phyloP scores from a whole-genome alignment of 2,797 vertebrate genomes.

The Cyclopterus lumpus region DNA sequence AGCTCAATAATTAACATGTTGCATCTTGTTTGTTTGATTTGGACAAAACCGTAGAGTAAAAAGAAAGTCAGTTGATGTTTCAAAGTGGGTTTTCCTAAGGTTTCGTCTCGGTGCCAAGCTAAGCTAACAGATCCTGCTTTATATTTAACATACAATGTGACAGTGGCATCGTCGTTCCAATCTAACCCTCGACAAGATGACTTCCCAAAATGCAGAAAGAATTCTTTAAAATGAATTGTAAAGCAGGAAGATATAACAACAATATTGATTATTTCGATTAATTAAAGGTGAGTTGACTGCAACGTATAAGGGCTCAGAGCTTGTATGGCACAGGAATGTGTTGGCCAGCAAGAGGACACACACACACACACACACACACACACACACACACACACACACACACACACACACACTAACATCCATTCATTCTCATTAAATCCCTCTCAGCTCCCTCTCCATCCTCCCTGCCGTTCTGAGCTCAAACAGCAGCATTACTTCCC shows the following conservation, averaged over 20 bases:
- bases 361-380: constrained; percentile 15
- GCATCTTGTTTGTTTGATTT: neutral
- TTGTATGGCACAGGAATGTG: neutral
- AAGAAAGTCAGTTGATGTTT: neutral
- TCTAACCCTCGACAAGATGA: neutral
- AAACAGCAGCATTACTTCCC: constrained; percentile 62
- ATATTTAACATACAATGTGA: neutral
- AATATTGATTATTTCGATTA: neutral
- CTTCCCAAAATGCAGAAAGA: neutral
- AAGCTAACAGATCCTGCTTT: neutral
- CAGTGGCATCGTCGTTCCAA: neutral
- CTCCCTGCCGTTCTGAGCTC: constrained; percentile 41
- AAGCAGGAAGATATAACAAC: neutral
- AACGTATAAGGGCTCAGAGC: neutral
- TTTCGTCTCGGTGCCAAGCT: neutral
- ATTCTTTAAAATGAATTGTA: neutral
- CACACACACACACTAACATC: constrained; percentile 19
- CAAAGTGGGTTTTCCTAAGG: neutral
- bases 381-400: constrained; percentile 16
- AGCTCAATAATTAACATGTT: neutral
- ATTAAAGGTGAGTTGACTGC: constrained; percentile 32
- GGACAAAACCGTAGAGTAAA: too few relatives aligned
- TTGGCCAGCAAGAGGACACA: neutral
- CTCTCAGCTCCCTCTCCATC: constrained; percentile 43
- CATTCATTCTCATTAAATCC: constrained; percentile 49